Base-by-base conservation (phyloP, 2,888 invertebrate species). In the Onthophagus sagittarius region DNA sequence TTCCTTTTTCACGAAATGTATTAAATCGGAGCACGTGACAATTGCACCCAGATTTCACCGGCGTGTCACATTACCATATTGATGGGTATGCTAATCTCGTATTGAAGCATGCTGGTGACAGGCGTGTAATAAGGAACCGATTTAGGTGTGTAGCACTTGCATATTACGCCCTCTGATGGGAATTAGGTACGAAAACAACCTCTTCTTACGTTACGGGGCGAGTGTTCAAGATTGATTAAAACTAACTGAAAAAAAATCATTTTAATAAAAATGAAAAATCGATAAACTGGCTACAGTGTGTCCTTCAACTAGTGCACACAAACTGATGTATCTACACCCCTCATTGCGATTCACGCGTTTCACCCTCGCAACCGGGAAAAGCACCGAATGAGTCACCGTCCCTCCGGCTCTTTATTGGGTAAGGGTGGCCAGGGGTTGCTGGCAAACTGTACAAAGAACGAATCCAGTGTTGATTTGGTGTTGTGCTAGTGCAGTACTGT, bases 401-500 rank as follows among this genome's bases (percentile, higher is more conserved):
- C 80, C 80, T 80, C 76, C 78, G 78, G 79, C 79, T 78, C 79
- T 78, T 80, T 80, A 80, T 80, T 79, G 80, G 76, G 79, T 79
- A 80, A 80, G 80, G 80, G 80, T 79, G 79, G 83, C 83, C 83
- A 82, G 81, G 32, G 81, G 32, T 63, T 69, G 70, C 81, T 80
- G 79, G 83, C 82, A 82, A 84, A 83, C 81, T 83, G 82, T 82
- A 83, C 81, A 83, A 83, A 82, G 82, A 82, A 82, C 67, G 15
- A 79, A 81, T n/a, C 64, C 84, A 85, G 84, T 85, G 84, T 84
- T 83, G 83, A 83, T 85, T 84, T 82, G 82, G 83, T 85, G 84
- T 84, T 84, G 85, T 85, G 84, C 80, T 82, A 82, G 84, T 85
- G 84, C 81, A 82, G 84, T 85, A 79, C 83, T 65, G 85, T 85